Evolutionary conservation across 2,113 vertebrate species (phyloP).

Genomic region (Siphamia tubifer): DNA sequence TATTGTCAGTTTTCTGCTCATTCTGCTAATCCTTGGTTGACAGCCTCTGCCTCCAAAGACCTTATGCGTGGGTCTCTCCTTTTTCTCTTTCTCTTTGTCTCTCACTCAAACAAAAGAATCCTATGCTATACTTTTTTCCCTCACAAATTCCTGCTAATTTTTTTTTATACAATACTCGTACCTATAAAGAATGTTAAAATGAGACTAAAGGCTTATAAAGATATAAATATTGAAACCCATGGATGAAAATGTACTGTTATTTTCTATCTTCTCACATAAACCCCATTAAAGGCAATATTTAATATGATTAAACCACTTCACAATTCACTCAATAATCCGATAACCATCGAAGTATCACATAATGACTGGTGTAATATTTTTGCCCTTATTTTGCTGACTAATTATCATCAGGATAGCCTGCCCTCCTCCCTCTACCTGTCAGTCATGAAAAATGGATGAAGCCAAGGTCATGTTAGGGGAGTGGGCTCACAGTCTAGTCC

Average conservation of each 20-base stretch:
- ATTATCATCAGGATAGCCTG: slow-evolving; percentile 33
- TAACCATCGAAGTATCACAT: neutral
- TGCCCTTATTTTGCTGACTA: slow-evolving; percentile 47
- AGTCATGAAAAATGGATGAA: slow-evolving; percentile 63
- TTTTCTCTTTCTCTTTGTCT: neutral
- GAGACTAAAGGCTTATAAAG: neutral
- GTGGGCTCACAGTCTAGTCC: slow-evolving; percentile 13
- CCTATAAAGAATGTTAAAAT: slow-evolving; percentile 6
- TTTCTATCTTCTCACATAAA: slow-evolving; percentile 3
- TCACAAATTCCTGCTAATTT: slow-evolving; percentile 29
- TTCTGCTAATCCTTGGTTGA: slow-evolving; percentile 76
- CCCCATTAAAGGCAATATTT: slow-evolving; percentile 15
- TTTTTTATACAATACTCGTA: slow-evolving; percentile 16
- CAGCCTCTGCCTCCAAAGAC: slow-evolving; percentile 64
- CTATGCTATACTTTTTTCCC: neutral
- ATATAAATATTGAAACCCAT: slow-evolving; percentile 22
- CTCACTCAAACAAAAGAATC: slow-evolving; percentile 2
- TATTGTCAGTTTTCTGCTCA: slow-evolving; percentile 71
- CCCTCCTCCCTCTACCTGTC: slow-evolving; percentile 27
- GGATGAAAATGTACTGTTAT: slow-evolving; percentile 12
- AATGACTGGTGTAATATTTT: slow-evolving; percentile 4
- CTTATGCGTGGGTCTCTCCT: slow-evolving; percentile 44
- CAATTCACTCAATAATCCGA: slow-evolving; percentile 5
- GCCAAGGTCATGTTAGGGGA: slow-evolving; percentile 58
- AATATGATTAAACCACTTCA: neutral